phyloP scores from a whole-genome alignment of 2,797 vertebrate species.

The Cryptoblepharus egeriae region DNA sequence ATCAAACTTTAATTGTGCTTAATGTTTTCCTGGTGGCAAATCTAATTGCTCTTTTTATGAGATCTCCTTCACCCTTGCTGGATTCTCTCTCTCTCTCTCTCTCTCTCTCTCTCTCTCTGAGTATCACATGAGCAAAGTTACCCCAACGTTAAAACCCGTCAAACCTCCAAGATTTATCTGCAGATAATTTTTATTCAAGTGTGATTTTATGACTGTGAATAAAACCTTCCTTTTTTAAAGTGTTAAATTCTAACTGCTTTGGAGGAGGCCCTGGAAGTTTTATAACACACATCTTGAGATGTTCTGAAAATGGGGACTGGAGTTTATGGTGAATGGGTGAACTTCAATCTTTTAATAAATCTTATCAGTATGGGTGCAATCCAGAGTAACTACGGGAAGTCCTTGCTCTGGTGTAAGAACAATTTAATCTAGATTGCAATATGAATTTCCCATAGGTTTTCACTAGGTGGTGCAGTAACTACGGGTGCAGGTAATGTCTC shows the following conservation, averaged over 20 bases:
- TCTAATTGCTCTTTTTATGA: constrained; percentile 12
- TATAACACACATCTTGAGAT: constrained; percentile 58
- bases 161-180: constrained; percentile 30
- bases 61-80: constrained; percentile 5
- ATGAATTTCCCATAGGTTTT: too few relatives aligned
- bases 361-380: too few relatives aligned
- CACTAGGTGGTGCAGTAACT: too few relatives aligned
- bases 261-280: constrained; percentile 45
- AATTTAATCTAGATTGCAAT: too few relatives aligned
- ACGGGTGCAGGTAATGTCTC: too few relatives aligned
- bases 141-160: constrained; percentile 20
- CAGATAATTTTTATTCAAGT: constrained; percentile 33
- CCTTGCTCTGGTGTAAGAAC: too few relatives aligned
- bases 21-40: constrained; percentile 42
- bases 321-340: constrained; percentile 39
- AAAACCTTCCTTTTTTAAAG: constrained; percentile 40
- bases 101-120: neutral
- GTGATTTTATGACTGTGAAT: constrained; percentile 43
- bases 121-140: constrained; percentile 12
- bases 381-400: too few relatives aligned
- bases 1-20: constrained; percentile 35
- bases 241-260: constrained; percentile 35
- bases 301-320: constrained; percentile 22
- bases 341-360: constrained; percentile 53
- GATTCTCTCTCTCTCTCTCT: constrained; percentile 1